Evolutionary conservation across 2,113 vertebrate species (phyloP).

Genomic region (Hippocampus barbouri): DNA sequence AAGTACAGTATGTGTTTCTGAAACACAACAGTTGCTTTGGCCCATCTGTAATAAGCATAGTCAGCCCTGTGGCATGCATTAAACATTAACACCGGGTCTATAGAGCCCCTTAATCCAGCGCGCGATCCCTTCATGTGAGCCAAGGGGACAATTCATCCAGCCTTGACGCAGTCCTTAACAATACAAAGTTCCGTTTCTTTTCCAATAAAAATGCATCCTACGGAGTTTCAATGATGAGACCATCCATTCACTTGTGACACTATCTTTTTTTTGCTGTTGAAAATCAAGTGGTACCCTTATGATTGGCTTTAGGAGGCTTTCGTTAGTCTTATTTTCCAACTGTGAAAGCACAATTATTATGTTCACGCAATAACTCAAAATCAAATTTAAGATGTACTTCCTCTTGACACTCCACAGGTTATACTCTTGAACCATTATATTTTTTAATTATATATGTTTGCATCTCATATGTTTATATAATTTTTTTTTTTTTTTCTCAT

Average conservation of each 20-base stretch:
- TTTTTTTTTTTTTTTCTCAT: not conserved
- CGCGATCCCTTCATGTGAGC: conserved; percentile 41
- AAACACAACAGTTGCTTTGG: conserved; percentile 58
- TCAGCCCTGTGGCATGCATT: conserved; percentile 50
- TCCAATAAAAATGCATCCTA: conserved; percentile 4
- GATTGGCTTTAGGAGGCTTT: not conserved
- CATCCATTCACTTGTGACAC: not conserved
- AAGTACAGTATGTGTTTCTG: conserved; percentile 36
- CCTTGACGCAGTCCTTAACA: conserved; percentile 15
- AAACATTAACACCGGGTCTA: conserved; percentile 62
- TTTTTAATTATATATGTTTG: not conserved
- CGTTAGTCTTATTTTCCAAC: not conserved
- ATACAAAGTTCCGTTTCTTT: conserved; percentile 9
- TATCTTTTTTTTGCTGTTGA: not conserved
- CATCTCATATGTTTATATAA: not conserved
- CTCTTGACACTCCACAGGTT: not conserved
- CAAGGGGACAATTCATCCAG: conserved; percentile 27
- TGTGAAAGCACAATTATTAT: not conserved
- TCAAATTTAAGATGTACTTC: not conserved
- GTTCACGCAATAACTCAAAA: not conserved
- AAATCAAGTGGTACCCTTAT: not conserved
- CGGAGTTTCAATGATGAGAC: conserved; percentile 4
- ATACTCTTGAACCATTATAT: not conserved
- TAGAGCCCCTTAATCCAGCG: conserved; percentile 52
- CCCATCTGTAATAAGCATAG: conserved; percentile 55